These are phyloP conservation scores for Indicator maculatus DNA, from an alignment of 2,113 vertebrate species.

Conservation along the genomic window DNA sequence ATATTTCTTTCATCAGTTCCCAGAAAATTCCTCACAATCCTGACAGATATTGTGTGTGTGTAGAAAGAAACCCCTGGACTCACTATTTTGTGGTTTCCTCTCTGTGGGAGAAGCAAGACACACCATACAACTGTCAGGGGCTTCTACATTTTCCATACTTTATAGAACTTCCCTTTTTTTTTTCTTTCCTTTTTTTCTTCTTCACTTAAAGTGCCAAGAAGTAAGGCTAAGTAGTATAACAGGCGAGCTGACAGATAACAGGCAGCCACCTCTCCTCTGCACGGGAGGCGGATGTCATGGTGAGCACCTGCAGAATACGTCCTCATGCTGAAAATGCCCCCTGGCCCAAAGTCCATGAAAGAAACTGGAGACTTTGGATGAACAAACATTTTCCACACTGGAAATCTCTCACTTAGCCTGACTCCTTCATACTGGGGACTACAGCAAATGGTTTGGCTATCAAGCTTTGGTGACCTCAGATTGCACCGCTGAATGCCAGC, in stretches of 20 bases:
- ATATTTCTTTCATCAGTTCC: slow-evolving; percentile 50
- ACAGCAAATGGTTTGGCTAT: background rate
- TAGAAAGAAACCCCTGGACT: slow-evolving; percentile 47
- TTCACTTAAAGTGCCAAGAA: slow-evolving; percentile 12
- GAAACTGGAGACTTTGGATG: background rate
- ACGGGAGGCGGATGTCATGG: fast-evolving
- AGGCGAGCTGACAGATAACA: slow-evolving; percentile 22
- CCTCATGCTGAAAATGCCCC: background rate
- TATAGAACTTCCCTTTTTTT: background rate
- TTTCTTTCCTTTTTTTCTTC: background rate
- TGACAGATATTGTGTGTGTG: slow-evolving; percentile 46
- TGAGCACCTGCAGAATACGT: slow-evolving; percentile 13
- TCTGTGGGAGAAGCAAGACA: slow-evolving; percentile 58
- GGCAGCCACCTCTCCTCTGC: slow-evolving; percentile 5
- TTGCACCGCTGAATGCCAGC: background rate
- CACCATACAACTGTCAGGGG: slow-evolving; percentile 55
- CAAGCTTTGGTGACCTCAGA: background rate
- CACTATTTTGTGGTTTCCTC: slow-evolving; percentile 67
- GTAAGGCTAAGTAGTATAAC: slow-evolving; percentile 23
- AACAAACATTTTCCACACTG: background rate
- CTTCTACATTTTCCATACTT: slow-evolving; percentile 60
- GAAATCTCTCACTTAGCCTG: background rate
- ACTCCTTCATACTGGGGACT: background rate
- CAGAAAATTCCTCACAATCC: slow-evolving; percentile 59
- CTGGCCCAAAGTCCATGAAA: background rate